Conservation (phyloP, 2,797 vertebrate genomes). For the Cyclura pinguis region DNA sequence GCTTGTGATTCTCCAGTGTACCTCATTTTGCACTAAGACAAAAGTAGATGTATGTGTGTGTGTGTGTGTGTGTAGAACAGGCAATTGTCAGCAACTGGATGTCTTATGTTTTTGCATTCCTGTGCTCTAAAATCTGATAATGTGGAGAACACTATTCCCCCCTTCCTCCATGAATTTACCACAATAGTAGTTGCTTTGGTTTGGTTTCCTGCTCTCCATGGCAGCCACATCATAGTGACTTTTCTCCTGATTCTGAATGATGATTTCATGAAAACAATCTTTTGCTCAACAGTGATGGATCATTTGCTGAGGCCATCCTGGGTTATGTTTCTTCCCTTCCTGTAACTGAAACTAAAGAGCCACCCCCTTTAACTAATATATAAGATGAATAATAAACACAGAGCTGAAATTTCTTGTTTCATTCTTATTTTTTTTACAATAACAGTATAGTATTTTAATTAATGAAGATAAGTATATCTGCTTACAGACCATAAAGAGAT, state of each 20-base stretch:
- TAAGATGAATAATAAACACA: not conserved
- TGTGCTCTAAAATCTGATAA: not conserved
- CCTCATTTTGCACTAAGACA: not conserved
- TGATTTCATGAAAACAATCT: slow-evolving; percentile 23
- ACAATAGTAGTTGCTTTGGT: not conserved
- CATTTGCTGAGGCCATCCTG: slow-evolving; percentile 28
- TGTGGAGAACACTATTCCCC: not conserved
- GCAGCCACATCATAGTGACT: not conserved
- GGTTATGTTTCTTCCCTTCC: slow-evolving; percentile 29
- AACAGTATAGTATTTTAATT: not conserved
- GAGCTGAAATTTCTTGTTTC: not conserved
- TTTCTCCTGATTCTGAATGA: slow-evolving; percentile 18
- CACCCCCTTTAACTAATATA: not conserved
- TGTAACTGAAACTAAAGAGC: not conserved
- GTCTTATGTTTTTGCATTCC: not conserved
- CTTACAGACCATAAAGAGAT: not conserved
- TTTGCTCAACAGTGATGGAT: slow-evolving; percentile 36
- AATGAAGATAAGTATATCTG: not conserved
- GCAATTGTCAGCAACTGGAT: not conserved
- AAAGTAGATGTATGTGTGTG: not conserved
- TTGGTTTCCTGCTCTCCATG: not conserved
- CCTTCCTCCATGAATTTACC: not conserved
- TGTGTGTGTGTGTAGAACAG: not conserved
- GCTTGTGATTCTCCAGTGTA: not conserved
- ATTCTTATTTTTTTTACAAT: not conserved